Percentiles rank a stretch among this genome's conserved stretches.
Evolutionary conservation across 2,113 vertebrate species (phyloP).

Genomic region (Podiceps cristatus): DNA sequence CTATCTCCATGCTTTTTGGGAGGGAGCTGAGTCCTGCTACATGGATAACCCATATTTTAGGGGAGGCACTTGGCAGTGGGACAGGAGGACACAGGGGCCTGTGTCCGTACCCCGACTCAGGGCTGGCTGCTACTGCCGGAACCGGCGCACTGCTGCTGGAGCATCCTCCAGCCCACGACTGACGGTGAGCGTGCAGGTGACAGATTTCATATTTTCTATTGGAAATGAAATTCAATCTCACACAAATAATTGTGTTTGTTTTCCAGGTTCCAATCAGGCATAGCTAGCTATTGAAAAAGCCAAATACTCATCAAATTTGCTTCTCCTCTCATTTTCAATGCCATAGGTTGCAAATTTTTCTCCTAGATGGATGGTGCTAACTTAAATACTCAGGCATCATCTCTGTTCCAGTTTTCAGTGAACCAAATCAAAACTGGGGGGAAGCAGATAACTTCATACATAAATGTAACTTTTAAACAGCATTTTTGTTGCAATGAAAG

Average conservation of each 20-base stretch:
- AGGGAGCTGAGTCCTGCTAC: background rate
- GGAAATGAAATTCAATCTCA: conserved; percentile 40
- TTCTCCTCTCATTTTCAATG: conserved; percentile 19
- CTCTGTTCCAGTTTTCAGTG: background rate
- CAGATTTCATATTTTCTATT: conserved; percentile 17
- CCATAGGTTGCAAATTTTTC: background rate
- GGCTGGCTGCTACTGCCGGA: background rate
- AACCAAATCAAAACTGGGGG: background rate
- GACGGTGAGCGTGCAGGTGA: background rate
- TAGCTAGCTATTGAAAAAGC: background rate
- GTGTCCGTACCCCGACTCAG: accelerated
- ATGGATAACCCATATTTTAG: background rate
- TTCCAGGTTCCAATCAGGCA: conserved; percentile 46
- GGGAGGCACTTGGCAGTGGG: background rate
- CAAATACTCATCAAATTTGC: conserved; percentile 42
- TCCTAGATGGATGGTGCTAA: background rate
- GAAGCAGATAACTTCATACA: background rate
- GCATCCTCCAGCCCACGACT: background rate
- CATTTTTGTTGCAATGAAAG: background rate
- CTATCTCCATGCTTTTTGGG: background rate
- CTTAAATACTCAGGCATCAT: background rate
- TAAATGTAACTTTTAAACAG: background rate
- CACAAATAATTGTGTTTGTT: conserved; percentile 60
- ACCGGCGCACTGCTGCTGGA: background rate
- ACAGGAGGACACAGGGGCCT: background rate